A percentile compares a stretch with the other conserved stretches of the same genome.
phyloP scores from a whole-genome alignment of 1,140 invertebrate genomes.

The Phortica variegata region DNA sequence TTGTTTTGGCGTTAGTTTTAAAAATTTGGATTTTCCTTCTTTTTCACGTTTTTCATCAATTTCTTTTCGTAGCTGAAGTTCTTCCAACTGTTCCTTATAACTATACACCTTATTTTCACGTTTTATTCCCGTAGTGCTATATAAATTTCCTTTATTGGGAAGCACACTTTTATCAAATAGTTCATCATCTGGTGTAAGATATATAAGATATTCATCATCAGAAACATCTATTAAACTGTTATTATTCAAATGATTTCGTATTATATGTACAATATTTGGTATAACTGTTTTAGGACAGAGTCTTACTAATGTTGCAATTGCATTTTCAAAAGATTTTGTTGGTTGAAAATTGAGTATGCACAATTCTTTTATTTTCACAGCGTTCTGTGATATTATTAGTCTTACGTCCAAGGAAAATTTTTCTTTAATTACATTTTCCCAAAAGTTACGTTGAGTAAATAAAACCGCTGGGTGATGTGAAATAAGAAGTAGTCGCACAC shows the following conservation, averaged over 20 bases:
- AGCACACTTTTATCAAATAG: constrained; percentile 89
- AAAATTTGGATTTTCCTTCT: constrained; percentile 78
- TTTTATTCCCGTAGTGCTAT: constrained; percentile 69
- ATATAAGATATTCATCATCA: constrained; percentile 87
- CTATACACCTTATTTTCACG: constrained; percentile 96
- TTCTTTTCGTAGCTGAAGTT: constrained; percentile 87
- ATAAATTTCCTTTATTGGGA: constrained; percentile 75
- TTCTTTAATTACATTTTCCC: constrained; percentile 36
- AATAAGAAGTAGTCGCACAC: constrained; percentile 65
- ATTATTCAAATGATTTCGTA: constrained; percentile 65
- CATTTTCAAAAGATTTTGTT: constrained; percentile 62
- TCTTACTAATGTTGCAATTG: constrained; percentile 65
- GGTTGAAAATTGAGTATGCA: constrained; percentile 37
- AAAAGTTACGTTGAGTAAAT: constrained; percentile 50
- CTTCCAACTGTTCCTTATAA: constrained; percentile 95
- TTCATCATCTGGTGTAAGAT: constrained; percentile 83
- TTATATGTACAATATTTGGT: constrained; percentile 60
- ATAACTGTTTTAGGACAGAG: constrained; percentile 69
- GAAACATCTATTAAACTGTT: constrained; percentile 72
- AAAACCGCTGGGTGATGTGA: constrained; percentile 69
- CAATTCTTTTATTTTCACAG: constrained; percentile 24
- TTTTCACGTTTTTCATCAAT: constrained; percentile 85
- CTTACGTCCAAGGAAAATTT: constrained; percentile 32
- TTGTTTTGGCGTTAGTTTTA: constrained; percentile 82
- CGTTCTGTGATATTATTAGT: constrained; percentile 31